A percentile compares a stretch with the other conserved stretches of the same genome.
phyloP scores from a whole-genome alignment of 2,888 invertebrate genomes.

The Aphidius colemani region DNA sequence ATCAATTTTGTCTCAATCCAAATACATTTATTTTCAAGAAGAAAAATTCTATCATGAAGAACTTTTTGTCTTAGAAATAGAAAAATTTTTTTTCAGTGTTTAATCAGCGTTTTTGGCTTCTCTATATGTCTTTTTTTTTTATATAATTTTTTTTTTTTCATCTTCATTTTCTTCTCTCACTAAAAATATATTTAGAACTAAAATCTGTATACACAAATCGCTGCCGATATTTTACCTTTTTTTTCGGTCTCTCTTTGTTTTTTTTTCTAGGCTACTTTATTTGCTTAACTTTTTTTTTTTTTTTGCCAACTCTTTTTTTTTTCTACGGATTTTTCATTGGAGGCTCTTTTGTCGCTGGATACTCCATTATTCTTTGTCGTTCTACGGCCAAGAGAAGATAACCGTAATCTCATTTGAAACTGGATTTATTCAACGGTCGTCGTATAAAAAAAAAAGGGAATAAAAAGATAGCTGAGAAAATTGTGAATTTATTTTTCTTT shows the following conservation, averaged over 20 bases:
- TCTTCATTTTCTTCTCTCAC: not conserved
- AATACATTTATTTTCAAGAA: no score
- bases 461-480: conserved; percentile 1
- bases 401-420: conserved; percentile 23
- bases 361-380: conserved; percentile 21
- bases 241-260: conserved; percentile 5
- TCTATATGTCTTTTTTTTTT: conserved; percentile 7
- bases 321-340: conserved; percentile 1
- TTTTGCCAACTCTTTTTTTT: not conserved
- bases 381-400: conserved; percentile 14
- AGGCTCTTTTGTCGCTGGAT: conserved; percentile 14
- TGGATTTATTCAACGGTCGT: conserved; percentile 18
- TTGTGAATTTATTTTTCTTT: conserved; percentile 18
- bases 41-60: no score
- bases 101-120: conserved; percentile 22
- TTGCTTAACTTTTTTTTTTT: not conserved
- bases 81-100: no score
- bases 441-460: not conserved
- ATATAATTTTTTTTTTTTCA: not conserved
- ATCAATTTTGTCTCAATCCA: no score
- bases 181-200: no score
- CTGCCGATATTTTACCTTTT: conserved; percentile 1
- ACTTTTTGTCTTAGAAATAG: no score
- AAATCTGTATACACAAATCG: conserved; percentile 2
- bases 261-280: not conserved